These are phyloP conservation scores for Euwallacea similis DNA, from an alignment of 1,140 invertebrate genomes.

Conservation along the genomic window DNA sequence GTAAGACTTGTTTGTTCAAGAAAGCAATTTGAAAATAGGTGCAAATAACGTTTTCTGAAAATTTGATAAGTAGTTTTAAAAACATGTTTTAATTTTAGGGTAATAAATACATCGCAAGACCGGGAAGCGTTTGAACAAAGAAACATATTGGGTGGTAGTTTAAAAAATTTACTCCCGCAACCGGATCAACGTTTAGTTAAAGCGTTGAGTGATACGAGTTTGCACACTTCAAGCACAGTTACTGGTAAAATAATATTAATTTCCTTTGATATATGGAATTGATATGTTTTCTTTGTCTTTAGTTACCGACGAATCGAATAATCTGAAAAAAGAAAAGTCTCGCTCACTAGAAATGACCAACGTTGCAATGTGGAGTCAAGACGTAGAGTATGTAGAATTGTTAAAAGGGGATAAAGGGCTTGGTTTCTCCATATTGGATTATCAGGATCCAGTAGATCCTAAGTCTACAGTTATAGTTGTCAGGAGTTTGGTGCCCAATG, in stretches of 20 bases:
- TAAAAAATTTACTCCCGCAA: slow-evolving; percentile 50
- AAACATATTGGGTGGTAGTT: slow-evolving; percentile 72
- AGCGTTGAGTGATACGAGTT: slow-evolving; percentile 85
- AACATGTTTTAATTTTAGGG: slow-evolving; percentile 42
- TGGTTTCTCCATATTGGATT: slow-evolving; percentile 94
- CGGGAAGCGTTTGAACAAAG: slow-evolving; percentile 73
- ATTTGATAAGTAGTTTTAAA: neutral
- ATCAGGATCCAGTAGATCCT: slow-evolving; percentile 87
- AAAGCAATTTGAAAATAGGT: slow-evolving; percentile 59
- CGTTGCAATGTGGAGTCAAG: slow-evolving; percentile 89
- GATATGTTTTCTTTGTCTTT: neutral
- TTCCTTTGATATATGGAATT: neutral
- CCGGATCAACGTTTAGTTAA: slow-evolving; percentile 66
- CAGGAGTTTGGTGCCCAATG: slow-evolving; percentile 87
- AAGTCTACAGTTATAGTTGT: slow-evolving; percentile 93
- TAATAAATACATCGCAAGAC: slow-evolving; percentile 77
- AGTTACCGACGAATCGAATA: slow-evolving; percentile 56
- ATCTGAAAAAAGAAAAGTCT: slow-evolving; percentile 74
- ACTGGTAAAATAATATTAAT: slow-evolving; percentile 51
- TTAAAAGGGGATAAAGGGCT: slow-evolving; percentile 87
- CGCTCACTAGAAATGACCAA: slow-evolving; percentile 90
- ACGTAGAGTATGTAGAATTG: slow-evolving; percentile 84
- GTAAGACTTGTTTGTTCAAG: slow-evolving; percentile 82
- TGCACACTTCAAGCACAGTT: slow-evolving; percentile 73
- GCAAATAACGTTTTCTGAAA: neutral